A percentile compares a stretch with the other conserved stretches of the same genome.
Evolutionary conservation across 2,113 vertebrate genomes (phyloP).

Genomic region (Oncorhynchus kisutch): DNA sequence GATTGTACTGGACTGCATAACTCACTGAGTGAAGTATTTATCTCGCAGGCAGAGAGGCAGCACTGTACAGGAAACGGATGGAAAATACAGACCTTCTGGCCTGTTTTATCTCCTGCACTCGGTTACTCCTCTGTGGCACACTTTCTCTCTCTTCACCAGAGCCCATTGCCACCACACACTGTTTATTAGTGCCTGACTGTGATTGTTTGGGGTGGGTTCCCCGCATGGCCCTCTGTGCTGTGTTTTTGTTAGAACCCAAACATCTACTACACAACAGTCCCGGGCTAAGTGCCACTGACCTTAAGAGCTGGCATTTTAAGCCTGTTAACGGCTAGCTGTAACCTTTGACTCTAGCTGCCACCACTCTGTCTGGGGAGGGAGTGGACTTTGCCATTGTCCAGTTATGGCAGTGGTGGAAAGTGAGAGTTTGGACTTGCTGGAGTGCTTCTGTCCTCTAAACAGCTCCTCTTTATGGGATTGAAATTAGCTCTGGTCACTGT

Average conservation of each 20-base stretch:
- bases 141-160: neutral
- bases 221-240: conserved; percentile 27
- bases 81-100: neutral
- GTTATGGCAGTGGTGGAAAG: neutral
- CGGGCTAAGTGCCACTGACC: conserved; percentile 31
- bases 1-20: conserved; percentile 63
- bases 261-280: conserved; percentile 12
- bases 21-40: conserved; percentile 68
- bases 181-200: neutral
- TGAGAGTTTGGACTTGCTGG: conserved; percentile 2
- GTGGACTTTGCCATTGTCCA: conserved; percentile 1
- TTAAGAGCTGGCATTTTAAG: conserved; percentile 10
- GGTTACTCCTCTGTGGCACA: neutral
- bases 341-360: neutral
- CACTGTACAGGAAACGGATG: conserved; percentile 15
- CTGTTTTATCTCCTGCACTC: neutral
- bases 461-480: conserved; percentile 27
- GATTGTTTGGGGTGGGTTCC: conserved; percentile 6
- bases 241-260: conserved; percentile 45
- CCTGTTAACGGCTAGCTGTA: neutral
- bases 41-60: conserved; percentile 39
- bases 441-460: conserved; percentile 25
- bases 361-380: conserved; percentile 33
- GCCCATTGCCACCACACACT: neutral
- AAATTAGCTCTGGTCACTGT: conserved; percentile 37